Evolutionary conservation across 2,888 invertebrate species (phyloP).

Genomic region (Catocala sponsa): DNA sequence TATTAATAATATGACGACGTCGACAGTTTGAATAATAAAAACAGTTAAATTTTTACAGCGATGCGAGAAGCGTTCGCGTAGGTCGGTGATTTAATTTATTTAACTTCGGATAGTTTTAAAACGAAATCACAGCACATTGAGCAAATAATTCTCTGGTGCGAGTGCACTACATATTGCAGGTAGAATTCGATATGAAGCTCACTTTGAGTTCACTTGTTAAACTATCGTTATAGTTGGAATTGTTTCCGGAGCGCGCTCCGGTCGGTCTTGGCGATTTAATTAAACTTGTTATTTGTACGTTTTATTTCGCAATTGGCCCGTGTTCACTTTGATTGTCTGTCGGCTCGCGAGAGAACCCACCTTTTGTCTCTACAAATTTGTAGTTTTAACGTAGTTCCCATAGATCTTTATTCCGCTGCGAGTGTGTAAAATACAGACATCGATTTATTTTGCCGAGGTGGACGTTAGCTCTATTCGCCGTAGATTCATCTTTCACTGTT

Average conservation of each 20-base stretch:
- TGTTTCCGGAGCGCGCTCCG: conserved; percentile 66
- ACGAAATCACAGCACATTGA: conserved; percentile 52
- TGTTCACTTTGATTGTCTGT: conserved; percentile 80
- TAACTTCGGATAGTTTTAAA: conserved; percentile 36
- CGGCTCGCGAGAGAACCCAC: conserved; percentile 65
- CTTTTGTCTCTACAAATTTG: conserved; percentile 64
- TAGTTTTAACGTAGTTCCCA: conserved; percentile 56
- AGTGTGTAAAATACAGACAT: conserved; percentile 32
- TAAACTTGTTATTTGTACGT: conserved; percentile 87
- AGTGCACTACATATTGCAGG: conserved; percentile 70
- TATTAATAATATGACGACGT: conserved; percentile 15
- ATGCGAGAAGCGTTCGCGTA: conserved; percentile 23
- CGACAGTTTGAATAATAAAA: conserved; percentile 22
- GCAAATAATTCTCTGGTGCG: conserved; percentile 66
- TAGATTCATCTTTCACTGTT: conserved; percentile 58
- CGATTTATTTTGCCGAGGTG: conserved; percentile 44
- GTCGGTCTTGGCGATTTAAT: conserved; percentile 84
- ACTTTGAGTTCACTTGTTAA: conserved; percentile 82
- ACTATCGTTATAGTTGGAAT: conserved; percentile 82
- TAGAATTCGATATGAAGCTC: conserved; percentile 76
- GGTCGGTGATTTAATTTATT: conserved; percentile 27
- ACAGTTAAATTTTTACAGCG: conserved; percentile 10
- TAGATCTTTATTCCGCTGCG: conserved; percentile 46
- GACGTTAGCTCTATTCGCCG: conserved; percentile 46
- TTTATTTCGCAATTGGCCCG: conserved; percentile 83